These are phyloP conservation scores for Bolborhynchus lineola DNA, from an alignment of 2,113 vertebrate genomes.

Conservation along the genomic window DNA sequence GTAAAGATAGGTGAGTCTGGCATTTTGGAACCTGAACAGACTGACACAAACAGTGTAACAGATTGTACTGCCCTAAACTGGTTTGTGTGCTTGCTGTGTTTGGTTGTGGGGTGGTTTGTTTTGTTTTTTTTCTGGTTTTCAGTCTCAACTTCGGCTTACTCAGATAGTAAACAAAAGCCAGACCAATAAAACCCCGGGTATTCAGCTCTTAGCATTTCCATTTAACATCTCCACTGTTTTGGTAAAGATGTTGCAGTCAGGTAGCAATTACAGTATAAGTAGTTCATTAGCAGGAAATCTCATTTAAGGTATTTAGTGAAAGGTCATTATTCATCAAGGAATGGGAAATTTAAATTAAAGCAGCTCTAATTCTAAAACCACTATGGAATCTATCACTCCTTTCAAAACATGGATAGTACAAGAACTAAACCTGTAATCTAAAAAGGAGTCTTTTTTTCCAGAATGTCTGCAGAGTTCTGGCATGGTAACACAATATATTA, in stretches of 20 bases:
- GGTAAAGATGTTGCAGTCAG: neutral
- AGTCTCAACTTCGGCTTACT: neutral
- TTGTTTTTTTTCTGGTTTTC: fast-evolving
- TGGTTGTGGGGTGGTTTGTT: neutral
- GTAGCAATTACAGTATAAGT: neutral
- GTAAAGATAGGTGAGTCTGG: neutral
- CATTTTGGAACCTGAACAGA: neutral
- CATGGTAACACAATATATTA: neutral
- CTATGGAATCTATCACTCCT: neutral
- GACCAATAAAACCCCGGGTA: neutral
- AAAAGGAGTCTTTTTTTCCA: neutral
- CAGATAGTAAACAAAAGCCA: neutral
- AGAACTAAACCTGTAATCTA: neutral
- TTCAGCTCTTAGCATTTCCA: neutral
- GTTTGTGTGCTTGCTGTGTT: neutral
- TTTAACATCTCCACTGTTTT: neutral
- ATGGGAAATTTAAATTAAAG: neutral
- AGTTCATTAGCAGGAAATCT: constrained; percentile 42
- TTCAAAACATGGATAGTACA: neutral
- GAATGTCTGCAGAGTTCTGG: neutral
- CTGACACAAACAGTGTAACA: neutral
- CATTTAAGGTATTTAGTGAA: constrained; percentile 13
- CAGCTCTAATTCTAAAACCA: neutral
- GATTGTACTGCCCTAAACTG: neutral
- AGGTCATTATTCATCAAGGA: constrained; percentile 46